Percentiles rank a stretch among this genome's conserved stretches.
Evolutionary conservation across 2,113 vertebrate species (phyloP).

Genomic region (Brachyistius frenatus): DNA sequence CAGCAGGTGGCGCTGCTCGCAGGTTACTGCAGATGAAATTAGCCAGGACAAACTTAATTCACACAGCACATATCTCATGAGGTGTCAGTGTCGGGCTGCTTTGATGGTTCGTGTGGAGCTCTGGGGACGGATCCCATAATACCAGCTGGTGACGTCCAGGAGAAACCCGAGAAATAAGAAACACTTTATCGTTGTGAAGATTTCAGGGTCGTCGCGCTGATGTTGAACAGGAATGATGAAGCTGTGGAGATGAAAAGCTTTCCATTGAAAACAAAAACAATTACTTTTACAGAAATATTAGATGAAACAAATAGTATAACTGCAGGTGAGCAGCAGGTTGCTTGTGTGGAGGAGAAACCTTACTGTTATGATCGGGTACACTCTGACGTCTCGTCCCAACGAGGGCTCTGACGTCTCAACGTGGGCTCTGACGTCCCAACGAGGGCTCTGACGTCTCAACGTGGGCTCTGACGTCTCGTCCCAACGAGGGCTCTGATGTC

Average conservation of each 20-base stretch:
- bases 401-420: not conserved
- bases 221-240: constrained; percentile 43
- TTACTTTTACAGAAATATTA: too few species aligned
- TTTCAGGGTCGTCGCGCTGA: constrained; percentile 2
- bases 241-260: constrained; percentile 41
- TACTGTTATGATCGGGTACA: constrained; percentile 76
- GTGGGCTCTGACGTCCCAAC: not conserved
- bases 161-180: too few species aligned
- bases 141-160: not conserved
- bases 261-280: not conserved
- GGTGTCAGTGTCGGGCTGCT: not conserved
- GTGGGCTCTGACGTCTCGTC: too few species aligned
- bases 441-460: too few species aligned
- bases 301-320: too few species aligned
- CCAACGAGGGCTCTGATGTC: too few species aligned
- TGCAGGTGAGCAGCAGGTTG: too few species aligned
- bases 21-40: not conserved
- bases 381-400: constrained; percentile 18
- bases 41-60: not conserved
- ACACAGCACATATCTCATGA: not conserved
- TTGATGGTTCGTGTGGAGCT: not conserved
- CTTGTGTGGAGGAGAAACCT: constrained; percentile 71
- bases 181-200: not conserved
- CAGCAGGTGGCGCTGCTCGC: not conserved
- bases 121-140: constrained; percentile 17